Evolutionary conservation across 2,113 vertebrate species (phyloP).

Genomic region (Holacanthus passer): DNA sequence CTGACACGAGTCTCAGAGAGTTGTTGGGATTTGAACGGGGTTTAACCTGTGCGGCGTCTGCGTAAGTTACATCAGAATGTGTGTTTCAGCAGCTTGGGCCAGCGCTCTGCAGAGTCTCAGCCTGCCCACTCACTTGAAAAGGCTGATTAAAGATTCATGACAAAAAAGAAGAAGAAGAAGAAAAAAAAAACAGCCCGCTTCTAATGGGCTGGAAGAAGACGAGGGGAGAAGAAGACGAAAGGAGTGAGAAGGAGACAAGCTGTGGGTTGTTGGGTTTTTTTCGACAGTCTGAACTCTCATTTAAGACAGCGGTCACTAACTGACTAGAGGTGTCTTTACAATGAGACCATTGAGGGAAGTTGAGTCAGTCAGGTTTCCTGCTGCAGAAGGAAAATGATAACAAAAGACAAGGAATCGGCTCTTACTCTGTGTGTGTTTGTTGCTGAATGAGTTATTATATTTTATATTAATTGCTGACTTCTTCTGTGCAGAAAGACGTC

Average conservation of each 20-base stretch:
- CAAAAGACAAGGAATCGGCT: slow-evolving; percentile 18
- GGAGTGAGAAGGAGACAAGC: slow-evolving; percentile 34
- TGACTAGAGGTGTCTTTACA: slow-evolving; percentile 43
- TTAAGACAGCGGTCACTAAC: slow-evolving; percentile 54
- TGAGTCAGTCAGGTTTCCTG: slow-evolving; percentile 43
- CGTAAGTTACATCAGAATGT: slow-evolving; percentile 65
- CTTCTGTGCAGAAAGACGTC: background rate
- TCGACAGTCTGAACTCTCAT: slow-evolving; percentile 29
- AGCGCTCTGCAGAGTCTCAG: slow-evolving; percentile 60
- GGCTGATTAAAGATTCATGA: slow-evolving; percentile 77
- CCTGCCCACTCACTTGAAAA: slow-evolving; percentile 62
- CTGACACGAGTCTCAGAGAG: slow-evolving; percentile 14
- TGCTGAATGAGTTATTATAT: slow-evolving; percentile 11
- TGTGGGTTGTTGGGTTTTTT: slow-evolving; percentile 50
- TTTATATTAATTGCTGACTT: slow-evolving; percentile 33
- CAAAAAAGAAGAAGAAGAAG: slow-evolving; percentile 17
- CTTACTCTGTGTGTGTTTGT: background rate
- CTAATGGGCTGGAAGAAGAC: slow-evolving; percentile 54
- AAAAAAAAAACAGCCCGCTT: slow-evolving; percentile 8
- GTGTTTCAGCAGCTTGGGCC: slow-evolving; percentile 69
- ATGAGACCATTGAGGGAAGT: slow-evolving; percentile 41
- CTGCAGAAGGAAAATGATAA: slow-evolving; percentile 9
- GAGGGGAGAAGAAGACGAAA: slow-evolving; percentile 16
- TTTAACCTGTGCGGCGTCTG: slow-evolving; percentile 51
- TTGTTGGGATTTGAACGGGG: slow-evolving; percentile 16